A percentile compares a stretch with the other conserved stretches of the same genome.
Conservation (phyloP, 2,113 vertebrate species). For the Hydrochoerus hydrochaeris region DNA sequence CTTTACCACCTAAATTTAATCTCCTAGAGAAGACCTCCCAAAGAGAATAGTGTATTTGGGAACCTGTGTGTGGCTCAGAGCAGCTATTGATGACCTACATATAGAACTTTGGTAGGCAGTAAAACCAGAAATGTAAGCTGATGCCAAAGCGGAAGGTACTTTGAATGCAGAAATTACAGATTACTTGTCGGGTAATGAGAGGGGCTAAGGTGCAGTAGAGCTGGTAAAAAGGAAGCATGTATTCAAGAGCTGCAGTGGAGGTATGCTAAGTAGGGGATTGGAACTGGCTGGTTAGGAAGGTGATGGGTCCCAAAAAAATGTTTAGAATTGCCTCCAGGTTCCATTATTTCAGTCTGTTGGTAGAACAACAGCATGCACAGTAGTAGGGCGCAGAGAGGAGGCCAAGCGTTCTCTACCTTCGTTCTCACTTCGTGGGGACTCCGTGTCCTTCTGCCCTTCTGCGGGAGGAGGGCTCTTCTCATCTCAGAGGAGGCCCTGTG, state of each 20-base stretch:
- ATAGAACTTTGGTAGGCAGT: not conserved
- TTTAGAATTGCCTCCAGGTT: not conserved
- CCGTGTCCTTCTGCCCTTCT: not conserved
- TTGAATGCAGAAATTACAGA: not conserved
- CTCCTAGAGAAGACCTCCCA: not conserved
- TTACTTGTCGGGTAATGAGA: not conserved
- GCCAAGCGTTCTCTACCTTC: not conserved
- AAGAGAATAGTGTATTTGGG: not conserved
- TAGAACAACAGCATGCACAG: not conserved
- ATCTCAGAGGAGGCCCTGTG: not conserved
- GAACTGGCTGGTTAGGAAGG: not conserved
- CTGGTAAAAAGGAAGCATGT: not conserved
- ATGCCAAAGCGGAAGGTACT: not conserved
- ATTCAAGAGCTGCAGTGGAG: not conserved
- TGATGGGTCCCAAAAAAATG: not conserved
- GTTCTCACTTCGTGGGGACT: not conserved
- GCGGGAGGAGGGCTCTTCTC: not conserved
- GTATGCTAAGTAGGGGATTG: not conserved
- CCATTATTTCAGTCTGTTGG: not conserved
- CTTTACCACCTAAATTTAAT: conserved; percentile 1
- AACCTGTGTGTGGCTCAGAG: not conserved
- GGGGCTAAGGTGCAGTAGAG: not conserved
- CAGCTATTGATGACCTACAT: not conserved
- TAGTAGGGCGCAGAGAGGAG: not conserved
- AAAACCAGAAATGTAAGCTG: not conserved